Evolutionary conservation across 64 coral and sea anemone species (phyloP).

Genomic region (Actinia tenebrosa): DNA sequence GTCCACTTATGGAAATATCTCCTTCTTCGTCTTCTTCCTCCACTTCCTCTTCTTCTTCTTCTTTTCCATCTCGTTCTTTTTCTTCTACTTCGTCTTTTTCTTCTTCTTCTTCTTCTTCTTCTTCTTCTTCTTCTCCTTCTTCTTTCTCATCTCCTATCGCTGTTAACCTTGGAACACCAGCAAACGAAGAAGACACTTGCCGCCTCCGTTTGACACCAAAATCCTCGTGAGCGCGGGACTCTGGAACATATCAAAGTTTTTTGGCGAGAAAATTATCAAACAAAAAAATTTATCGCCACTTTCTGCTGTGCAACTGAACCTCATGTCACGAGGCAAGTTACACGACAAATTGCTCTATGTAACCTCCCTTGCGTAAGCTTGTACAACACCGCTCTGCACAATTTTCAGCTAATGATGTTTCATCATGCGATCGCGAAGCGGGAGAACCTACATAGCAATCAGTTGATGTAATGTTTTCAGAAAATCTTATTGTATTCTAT

Average conservation of each 20-base stretch:
- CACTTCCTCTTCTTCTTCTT: not conserved
- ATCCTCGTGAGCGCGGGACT: not conserved
- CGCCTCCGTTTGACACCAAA: not conserved
- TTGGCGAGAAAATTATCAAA: no score
- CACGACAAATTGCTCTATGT: no score
- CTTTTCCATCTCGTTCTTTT: not conserved
- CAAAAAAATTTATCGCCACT: no score
- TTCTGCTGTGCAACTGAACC: no score
- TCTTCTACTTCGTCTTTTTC: not conserved
- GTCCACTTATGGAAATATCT: not conserved
- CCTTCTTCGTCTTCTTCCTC: not conserved
- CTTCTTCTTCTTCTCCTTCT: not conserved
- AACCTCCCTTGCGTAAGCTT: no score
- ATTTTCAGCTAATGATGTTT: no score
- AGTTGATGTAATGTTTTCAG: no score
- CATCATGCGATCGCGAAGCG: no score
- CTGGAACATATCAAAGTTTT: not conserved
- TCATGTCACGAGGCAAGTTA: no score
- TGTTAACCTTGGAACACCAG: not conserved
- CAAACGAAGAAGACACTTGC: not conserved
- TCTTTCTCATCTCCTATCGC: not conserved
- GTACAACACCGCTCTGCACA: no score
- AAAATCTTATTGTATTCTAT: no score
- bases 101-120: not conserved
- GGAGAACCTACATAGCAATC: no score